A percentile compares a stretch with the other conserved stretches of the same genome.
Conservation (phyloP, 53 echinoderm and acorn worm species). For the Mesocentrotus franciscanus region DNA sequence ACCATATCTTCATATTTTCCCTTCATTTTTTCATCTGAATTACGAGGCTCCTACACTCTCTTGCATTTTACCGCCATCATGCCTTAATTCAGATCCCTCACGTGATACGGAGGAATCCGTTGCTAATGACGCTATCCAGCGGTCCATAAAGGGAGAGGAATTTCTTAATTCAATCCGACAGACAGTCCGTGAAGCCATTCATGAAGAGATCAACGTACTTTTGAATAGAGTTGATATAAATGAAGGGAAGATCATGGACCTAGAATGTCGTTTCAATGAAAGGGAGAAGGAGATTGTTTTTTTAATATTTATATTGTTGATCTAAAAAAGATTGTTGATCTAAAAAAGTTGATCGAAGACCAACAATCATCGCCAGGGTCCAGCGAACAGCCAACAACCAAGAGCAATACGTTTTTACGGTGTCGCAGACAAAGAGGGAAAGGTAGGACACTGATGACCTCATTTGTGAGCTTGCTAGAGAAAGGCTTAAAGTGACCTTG, state of each 20-base stretch:
- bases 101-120: too few relatives aligned
- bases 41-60: too few relatives aligned
- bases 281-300: background rate
- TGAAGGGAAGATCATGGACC: background rate
- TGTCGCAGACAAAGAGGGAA: background rate
- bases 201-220: background rate
- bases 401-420: constrained; percentile 1
- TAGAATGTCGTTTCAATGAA: background rate
- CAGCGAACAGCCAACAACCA: background rate
- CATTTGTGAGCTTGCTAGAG: background rate
- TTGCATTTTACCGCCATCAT: too few relatives aligned
- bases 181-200: background rate
- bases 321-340: too few relatives aligned
- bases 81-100: too few relatives aligned
- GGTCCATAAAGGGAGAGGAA: background rate
- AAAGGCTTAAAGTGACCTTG: background rate
- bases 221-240: background rate
- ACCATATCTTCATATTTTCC: too few relatives aligned
- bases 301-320: too few relatives aligned
- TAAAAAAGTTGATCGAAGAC: background rate
- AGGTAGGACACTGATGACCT: background rate
- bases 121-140: background rate
- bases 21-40: too few relatives aligned
- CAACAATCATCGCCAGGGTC: background rate
- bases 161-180: background rate